phyloP scores from a whole-genome alignment of 2,113 vertebrate species.

The Hystrix cristata region DNA sequence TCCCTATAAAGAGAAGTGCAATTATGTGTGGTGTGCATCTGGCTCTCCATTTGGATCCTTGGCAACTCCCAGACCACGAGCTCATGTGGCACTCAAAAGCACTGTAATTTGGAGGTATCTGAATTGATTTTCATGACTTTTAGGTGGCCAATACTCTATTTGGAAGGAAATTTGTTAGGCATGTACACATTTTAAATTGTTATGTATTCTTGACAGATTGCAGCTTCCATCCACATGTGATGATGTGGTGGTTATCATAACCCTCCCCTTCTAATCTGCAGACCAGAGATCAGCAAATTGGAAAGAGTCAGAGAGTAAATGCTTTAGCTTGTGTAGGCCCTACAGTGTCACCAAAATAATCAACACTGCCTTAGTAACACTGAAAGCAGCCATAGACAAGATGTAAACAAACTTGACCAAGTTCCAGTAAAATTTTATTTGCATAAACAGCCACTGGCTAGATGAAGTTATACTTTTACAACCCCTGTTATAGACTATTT shows the following conservation, averaged over 20 bases:
- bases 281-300: neutral
- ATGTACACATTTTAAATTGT: constrained; percentile 2
- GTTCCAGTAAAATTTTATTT: neutral
- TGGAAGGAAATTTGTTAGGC: constrained; percentile 14
- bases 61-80: neutral
- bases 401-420: neutral
- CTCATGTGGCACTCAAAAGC: neutral
- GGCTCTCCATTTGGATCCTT: neutral
- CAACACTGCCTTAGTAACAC: neutral
- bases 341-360: neutral
- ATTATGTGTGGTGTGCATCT: neutral
- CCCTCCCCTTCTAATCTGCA: constrained; percentile 4
- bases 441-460: neutral
- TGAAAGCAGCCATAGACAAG: neutral
- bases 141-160: neutral
- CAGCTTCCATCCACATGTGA: neutral
- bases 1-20: neutral
- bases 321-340: neutral
- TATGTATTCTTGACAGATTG: neutral
- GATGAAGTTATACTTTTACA: neutral
- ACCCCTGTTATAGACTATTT: neutral
- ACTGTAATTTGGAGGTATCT: constrained; percentile 22
- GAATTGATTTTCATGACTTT: constrained; percentile 17
- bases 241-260: neutral
- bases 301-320: neutral